These are phyloP conservation scores for Drosophila eohydei DNA, from an alignment of 2,888 invertebrate genomes.

Conservation along the genomic window DNA sequence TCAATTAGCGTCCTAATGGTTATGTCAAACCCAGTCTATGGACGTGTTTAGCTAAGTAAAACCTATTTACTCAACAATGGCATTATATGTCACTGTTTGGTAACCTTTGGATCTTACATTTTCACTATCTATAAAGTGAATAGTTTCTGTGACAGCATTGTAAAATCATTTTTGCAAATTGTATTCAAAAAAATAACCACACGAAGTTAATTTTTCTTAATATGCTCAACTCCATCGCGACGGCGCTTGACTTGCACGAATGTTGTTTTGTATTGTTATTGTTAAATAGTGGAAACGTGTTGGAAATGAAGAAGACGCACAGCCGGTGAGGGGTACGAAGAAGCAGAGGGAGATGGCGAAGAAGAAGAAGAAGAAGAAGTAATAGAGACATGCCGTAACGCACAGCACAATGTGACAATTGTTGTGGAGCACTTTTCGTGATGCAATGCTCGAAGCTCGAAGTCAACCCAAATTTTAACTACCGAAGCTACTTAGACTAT, in stretches of 20 bases:
- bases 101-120: conserved; percentile 14
- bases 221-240: conserved; percentile 30
- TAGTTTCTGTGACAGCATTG: conserved; percentile 15
- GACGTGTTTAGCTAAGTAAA: conserved; percentile 11
- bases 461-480: conserved; percentile 27
- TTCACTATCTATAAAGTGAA: conserved; percentile 19
- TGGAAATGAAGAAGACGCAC: conserved; percentile 9
- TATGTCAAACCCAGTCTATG: background rate
- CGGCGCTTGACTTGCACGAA: conserved; percentile 40
- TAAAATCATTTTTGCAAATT: conserved; percentile 44
- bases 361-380: conserved; percentile 16
- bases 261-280: conserved; percentile 36
- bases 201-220: conserved; percentile 51
- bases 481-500: conserved; percentile 11
- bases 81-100: conserved; percentile 1
- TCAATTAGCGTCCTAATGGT: background rate
- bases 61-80: conserved; percentile 2
- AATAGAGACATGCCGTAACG: conserved; percentile 64
- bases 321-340: background rate
- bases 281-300: conserved; percentile 45
- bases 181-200: conserved; percentile 16
- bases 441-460: conserved; percentile 36
- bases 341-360: background rate
- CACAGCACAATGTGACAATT: conserved; percentile 71
- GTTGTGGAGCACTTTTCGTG: conserved; percentile 52